Evolutionary conservation across 2,888 invertebrate species (phyloP).

Genomic region (Rhingia rostrata): DNA sequence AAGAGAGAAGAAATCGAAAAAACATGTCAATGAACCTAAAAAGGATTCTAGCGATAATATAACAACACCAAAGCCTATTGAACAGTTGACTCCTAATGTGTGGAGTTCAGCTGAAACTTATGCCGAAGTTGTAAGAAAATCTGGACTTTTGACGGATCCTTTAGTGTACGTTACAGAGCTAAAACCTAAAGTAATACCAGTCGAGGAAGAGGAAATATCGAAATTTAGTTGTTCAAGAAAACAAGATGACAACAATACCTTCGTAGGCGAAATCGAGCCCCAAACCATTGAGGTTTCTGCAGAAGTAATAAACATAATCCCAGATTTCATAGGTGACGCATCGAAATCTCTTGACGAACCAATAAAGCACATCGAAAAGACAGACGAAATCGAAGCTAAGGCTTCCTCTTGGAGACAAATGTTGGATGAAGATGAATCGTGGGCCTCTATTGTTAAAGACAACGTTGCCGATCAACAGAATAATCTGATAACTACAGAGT

Average conservation of each 20-base stretch:
- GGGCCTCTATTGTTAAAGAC: conserved; percentile 77
- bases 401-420: conserved; percentile 78
- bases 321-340: not conserved
- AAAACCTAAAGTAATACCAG: not conserved
- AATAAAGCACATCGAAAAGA: not conserved
- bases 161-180: conserved; percentile 6
- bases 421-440: conserved; percentile 78
- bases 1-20: conserved; percentile 21
- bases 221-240: not conserved
- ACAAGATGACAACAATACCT: not conserved
- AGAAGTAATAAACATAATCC: not conserved
- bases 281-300: not conserved
- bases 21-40: not conserved
- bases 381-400: conserved; percentile 45
- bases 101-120: conserved; percentile 78
- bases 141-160: conserved; percentile 77
- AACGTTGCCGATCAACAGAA: conserved; percentile 65
- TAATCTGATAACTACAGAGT: conserved; percentile 1
- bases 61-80: not conserved
- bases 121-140: conserved; percentile 80
- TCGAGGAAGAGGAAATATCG: not conserved
- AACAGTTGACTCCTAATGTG: conserved; percentile 30
- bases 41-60: not conserved
- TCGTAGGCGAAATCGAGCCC: too few relatives aligned
- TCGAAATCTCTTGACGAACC: not conserved